Evolutionary conservation across 2,113 vertebrate species (phyloP).

Genomic region (Pelvicachromis taeniatus): DNA sequence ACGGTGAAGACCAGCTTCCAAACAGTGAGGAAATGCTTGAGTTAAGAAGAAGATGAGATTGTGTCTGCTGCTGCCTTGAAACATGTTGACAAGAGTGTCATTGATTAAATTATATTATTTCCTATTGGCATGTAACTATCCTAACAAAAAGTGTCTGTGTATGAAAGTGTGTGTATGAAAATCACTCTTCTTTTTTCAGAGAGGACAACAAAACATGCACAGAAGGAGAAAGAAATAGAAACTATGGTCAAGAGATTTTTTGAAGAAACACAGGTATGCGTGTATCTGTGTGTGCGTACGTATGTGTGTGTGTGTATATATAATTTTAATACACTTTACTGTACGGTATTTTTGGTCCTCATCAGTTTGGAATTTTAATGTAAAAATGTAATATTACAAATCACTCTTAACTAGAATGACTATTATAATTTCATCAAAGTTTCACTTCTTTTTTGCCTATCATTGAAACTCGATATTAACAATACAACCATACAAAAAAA

Average conservation of each 20-base stretch:
- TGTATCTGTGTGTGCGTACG: too few relatives aligned
- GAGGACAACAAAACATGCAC: rapidly evolving
- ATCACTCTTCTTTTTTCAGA: neutral
- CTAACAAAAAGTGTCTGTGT: neutral
- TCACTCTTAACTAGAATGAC: rapidly evolving
- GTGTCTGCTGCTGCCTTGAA: rapidly evolving
- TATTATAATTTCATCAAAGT: neutral
- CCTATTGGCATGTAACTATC: rapidly evolving
- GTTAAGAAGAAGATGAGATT: neutral
- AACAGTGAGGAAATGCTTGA: neutral
- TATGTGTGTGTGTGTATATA: too few relatives aligned
- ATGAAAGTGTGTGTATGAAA: neutral
- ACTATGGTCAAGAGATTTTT: neutral
- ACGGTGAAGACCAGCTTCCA: neutral
- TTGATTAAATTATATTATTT: neutral
- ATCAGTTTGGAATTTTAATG: rapidly evolving
- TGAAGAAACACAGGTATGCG: neutral
- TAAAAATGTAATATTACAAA: rapidly evolving
- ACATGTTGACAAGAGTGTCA: neutral
- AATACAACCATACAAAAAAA: neutral
- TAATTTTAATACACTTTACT: neutral
- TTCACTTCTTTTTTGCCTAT: neutral
- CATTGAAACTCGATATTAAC: rapidly evolving
- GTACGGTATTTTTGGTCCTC: neutral
- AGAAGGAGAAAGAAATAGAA: rapidly evolving